Evolutionary conservation across 37 sponge, comb jelly and placozoan genomes (phyloP), one percentile per base, ranked within the genome.

Genomic region (Beroe forskalii): DNA sequence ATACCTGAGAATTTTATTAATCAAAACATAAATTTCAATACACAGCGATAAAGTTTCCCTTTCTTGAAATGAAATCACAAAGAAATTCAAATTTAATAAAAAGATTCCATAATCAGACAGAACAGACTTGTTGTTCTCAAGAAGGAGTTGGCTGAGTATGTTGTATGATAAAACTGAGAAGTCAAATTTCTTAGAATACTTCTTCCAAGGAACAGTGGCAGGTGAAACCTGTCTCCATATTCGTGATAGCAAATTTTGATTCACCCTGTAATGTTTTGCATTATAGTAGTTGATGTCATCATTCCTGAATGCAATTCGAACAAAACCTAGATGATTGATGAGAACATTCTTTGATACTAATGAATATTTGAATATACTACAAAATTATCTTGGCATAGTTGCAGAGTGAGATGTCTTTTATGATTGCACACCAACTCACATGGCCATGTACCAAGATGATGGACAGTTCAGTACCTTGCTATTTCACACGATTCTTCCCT

Each of bases 121-220:
- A n/a, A n/a, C n/a, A n/a, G n/a, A n/a, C 86, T 41, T 80, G 86
- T 80, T 80, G 30, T 80, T 80, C 42, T 80, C 86, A 23, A 80
- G 86, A n/a, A 80, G 86, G 23, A 44, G 24, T 48, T 80, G 86
- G 55, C 55, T 44, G 2, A 80, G 55, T 6, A 80, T 44, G 55
- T 80, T 80, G 86, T 80, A 80, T 3, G 86, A 80, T 9, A 80
- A 22, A 0, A 80, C 55, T 1, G 86, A 80, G 35, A 80, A 80
- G 9, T 80, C 55, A 43, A 80, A 42, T 20, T 80, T 80, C 30
- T 80, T 80, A 27, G 28, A 35, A 37, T 80, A 42, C 19, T n/a
- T 20, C 40, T 44, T 41, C 86, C 86, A 80, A 4, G 86, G 86
- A 44, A 80, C 40, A 24, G 86, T 80, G 0, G 86, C 72, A 2